Percentiles rank a stretch among this genome's conserved stretches.
phyloP scores from a whole-genome alignment of 2,888 invertebrate genomes.

The Chrysina gloriosa region DNA sequence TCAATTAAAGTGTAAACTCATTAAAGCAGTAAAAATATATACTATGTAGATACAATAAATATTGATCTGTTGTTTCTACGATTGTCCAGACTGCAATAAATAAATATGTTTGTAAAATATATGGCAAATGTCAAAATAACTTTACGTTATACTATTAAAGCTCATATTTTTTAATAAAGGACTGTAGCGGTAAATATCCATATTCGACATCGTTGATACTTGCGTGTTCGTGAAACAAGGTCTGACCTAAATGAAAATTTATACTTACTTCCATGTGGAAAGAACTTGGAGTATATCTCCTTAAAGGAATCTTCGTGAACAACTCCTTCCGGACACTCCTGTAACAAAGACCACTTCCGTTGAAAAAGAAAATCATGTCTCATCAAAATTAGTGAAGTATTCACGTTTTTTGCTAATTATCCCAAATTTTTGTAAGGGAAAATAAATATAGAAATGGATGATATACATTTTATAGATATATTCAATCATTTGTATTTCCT shows the following conservation, averaged over 20 bases:
- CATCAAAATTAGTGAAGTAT: not conserved
- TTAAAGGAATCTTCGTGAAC: constrained; percentile 98
- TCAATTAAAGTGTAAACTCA: no score
- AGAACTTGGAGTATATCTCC: constrained; percentile 98
- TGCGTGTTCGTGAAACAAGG: not conserved
- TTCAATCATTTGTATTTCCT: no score
- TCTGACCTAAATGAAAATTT: constrained; percentile 21
- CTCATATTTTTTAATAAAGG: no score
- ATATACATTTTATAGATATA: no score
- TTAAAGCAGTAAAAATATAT: no score
- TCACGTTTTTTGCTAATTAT: not conserved
- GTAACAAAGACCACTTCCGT: constrained; percentile 63
- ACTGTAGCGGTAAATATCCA: not conserved
- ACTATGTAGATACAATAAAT: no score
- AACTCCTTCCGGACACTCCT: constrained; percentile 97
- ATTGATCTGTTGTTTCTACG: no score
- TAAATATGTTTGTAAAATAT: no score
- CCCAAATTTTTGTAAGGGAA: not conserved
- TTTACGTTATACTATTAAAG: no score
- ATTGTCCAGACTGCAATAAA: no score
- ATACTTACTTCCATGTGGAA: constrained; percentile 97
- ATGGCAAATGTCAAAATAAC: no score
- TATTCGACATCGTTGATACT: not conserved
- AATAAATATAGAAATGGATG: no score
- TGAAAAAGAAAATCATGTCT: constrained; percentile 2